Percentiles rank a stretch among this genome's conserved stretches.
Evolutionary conservation across 2,888 invertebrate species (phyloP).

Genomic region (Rhyacophila evoluta): DNA sequence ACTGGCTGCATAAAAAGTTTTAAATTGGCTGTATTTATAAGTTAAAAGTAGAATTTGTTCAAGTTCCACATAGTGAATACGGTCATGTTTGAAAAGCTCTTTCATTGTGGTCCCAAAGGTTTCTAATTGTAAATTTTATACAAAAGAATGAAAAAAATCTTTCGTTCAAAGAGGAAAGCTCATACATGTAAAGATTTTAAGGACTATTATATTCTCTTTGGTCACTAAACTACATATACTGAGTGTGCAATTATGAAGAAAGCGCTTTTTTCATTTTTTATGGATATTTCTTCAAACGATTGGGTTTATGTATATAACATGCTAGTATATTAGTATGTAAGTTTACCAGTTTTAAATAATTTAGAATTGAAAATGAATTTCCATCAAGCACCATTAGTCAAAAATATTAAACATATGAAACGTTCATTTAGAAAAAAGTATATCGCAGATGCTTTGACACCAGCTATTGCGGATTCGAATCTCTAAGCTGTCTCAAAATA

Average conservation of each 20-base stretch:
- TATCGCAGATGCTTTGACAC: too few relatives aligned
- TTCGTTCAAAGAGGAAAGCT: not conserved
- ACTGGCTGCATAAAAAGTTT: not conserved
- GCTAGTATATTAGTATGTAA: too few relatives aligned
- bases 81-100: conserved; percentile 15
- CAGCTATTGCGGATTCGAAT: too few relatives aligned
- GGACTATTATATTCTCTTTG: not conserved
- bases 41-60: not conserved
- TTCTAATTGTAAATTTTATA: not conserved
- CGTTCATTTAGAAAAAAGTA: too few relatives aligned
- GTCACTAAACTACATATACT: not conserved
- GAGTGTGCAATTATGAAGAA: not conserved
- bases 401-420: too few relatives aligned
- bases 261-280: not conserved
- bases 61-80: not conserved
- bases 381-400: too few relatives aligned
- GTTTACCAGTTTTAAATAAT: too few relatives aligned
- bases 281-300: too few relatives aligned
- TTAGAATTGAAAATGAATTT: too few relatives aligned
- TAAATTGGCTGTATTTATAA: not conserved
- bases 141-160: not conserved
- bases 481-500: too few relatives aligned
- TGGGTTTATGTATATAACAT: too few relatives aligned
- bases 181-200: not conserved
- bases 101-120: not conserved